These are phyloP conservation scores for Porphyrio hochstetteri DNA, from an alignment of 2,113 vertebrate species.

Conservation along the genomic window DNA sequence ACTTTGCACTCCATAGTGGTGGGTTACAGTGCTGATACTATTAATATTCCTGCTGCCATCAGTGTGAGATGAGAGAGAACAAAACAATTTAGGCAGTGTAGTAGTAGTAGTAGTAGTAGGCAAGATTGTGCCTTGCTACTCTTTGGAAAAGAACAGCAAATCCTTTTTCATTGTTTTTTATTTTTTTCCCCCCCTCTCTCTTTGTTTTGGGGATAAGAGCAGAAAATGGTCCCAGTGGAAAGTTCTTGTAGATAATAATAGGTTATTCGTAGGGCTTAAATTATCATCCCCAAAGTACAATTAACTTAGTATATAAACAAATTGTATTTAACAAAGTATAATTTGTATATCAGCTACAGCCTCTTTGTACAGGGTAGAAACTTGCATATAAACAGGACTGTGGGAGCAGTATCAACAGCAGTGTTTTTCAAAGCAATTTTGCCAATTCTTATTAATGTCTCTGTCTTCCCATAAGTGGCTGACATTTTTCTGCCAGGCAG, in stretches of 20 bases:
- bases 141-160: background rate
- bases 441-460: background rate
- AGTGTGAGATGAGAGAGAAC: background rate
- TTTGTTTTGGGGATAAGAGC: background rate
- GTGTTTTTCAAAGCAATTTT: background rate
- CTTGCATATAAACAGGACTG: background rate
- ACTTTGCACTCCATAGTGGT: accelerated
- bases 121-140: background rate
- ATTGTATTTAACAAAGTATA: no score
- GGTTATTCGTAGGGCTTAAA: background rate
- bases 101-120: background rate
- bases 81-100: background rate
- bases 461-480: background rate
- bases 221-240: background rate
- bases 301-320: background rate
- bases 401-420: background rate
- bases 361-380: background rate
- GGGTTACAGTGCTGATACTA: background rate
- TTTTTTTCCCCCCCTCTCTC: background rate
- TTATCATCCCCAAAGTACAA: background rate
- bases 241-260: background rate
- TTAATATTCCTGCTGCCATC: background rate
- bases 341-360: background rate
- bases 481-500: background rate
- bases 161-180: background rate